A percentile compares a stretch with the other conserved stretches of the same genome.
These are phyloP conservation scores for Nipponia nippon DNA, from an alignment of 2,113 vertebrate genomes.

Conservation along the genomic window DNA sequence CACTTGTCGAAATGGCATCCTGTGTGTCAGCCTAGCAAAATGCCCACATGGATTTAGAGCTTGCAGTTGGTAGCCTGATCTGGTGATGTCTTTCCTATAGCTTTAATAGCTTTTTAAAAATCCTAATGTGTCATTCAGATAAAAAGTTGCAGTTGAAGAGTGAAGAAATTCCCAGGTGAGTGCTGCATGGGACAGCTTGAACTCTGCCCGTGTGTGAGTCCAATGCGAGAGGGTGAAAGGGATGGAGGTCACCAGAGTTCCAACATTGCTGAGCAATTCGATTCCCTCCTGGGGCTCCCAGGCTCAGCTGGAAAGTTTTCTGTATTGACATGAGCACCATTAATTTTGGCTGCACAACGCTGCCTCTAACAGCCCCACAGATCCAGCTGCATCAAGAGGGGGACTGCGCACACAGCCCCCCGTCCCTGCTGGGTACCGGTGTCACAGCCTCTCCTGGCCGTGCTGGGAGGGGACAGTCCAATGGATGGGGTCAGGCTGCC, in stretches of 20 bases:
- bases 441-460: neutral
- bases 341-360: neutral
- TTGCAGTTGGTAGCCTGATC: neutral
- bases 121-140: neutral
- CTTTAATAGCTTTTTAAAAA: neutral
- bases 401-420: rapidly evolving
- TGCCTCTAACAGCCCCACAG: neutral
- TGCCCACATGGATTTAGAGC: neutral
- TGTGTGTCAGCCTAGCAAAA: neutral
- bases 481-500: neutral
- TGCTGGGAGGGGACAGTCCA: neutral
- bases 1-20: rapidly evolving
- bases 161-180: neutral
- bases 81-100: neutral
- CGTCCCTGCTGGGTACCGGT: rapidly evolving
- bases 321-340: neutral
- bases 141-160: neutral
- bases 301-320: neutral
- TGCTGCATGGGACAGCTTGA: neutral
- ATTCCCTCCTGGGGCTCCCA: neutral
- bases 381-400: neutral
- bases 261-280: neutral
- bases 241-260: neutral
- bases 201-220: rapidly evolving
- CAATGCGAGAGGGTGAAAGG: rapidly evolving